A percentile compares a stretch with the other conserved stretches of the same genome.
These are phyloP conservation scores for Pararge aegeria DNA, from an alignment of 1,140 invertebrate species.

Conservation along the genomic window DNA sequence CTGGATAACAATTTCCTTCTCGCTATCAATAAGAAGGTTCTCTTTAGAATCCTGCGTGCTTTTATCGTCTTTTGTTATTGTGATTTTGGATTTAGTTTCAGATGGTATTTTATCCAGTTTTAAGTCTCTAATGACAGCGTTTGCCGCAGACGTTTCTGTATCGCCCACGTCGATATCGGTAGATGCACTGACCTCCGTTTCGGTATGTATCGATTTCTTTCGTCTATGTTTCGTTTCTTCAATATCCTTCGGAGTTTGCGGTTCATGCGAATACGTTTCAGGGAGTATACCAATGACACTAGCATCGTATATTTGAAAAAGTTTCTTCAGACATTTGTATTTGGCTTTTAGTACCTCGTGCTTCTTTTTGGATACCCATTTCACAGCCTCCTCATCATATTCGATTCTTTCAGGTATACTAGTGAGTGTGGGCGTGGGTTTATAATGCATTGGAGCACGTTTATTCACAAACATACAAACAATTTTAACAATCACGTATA, in stretches of 20 bases:
- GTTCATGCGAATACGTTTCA: constrained; percentile 33
- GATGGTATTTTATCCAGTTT: constrained; percentile 37
- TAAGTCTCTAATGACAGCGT: constrained; percentile 46
- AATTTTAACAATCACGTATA: constrained; percentile 55
- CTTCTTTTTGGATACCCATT: constrained; percentile 74
- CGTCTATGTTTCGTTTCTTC: constrained; percentile 33
- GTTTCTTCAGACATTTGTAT: constrained; percentile 70
- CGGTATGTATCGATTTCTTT: constrained; percentile 50
- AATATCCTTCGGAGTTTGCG: not conserved
- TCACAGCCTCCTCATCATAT: constrained; percentile 43
- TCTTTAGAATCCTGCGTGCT: constrained; percentile 44
- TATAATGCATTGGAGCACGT: constrained; percentile 48
- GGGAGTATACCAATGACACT: constrained; percentile 65
- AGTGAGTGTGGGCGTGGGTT: constrained; percentile 38
- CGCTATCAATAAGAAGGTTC: constrained; percentile 25
- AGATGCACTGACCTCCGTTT: constrained; percentile 53
- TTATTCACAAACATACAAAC: constrained; percentile 34
- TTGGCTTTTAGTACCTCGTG: constrained; percentile 69
- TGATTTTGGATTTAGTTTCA: constrained; percentile 28
- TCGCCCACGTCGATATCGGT: constrained; percentile 39
- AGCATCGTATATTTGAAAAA: constrained; percentile 70
- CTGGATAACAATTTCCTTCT: constrained; percentile 34
- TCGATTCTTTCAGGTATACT: constrained; percentile 57
- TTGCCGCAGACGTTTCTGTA: constrained; percentile 36
- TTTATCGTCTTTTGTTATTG: constrained; percentile 33